Conservation (phyloP, 2,113 vertebrate genomes). For the Okapia johnstoni region DNA sequence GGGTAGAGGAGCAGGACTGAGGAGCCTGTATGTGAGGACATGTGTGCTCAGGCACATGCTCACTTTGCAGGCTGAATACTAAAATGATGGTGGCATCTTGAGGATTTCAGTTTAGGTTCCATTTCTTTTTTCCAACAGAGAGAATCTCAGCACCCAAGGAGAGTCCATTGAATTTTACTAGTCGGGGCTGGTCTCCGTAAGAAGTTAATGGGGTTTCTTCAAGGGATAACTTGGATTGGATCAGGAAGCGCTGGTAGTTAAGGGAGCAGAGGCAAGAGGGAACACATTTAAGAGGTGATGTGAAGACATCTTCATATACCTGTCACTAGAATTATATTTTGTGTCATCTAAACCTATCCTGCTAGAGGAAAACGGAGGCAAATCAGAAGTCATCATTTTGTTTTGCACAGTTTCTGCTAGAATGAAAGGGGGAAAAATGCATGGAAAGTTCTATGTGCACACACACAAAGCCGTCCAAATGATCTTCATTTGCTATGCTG, state of each 20-base stretch:
- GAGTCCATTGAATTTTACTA: constrained; percentile 27
- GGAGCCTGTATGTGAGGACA: neutral
- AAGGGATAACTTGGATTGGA: neutral
- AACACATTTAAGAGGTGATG: neutral
- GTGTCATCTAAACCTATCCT: constrained; percentile 9
- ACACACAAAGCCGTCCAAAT: neutral
- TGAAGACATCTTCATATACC: neutral
- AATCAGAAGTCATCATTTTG: constrained; percentile 24
- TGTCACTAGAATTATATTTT: constrained; percentile 15
- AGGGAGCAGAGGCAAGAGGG: neutral
- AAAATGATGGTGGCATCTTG: constrained; percentile 59
- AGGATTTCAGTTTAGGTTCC: constrained; percentile 49
- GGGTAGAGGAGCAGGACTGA: neutral
- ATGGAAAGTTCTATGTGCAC: neutral
- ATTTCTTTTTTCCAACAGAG: constrained; percentile 66
- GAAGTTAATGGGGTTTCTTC: constrained; percentile 24
- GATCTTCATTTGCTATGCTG: accelerated
- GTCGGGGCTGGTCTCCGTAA: constrained; percentile 12
- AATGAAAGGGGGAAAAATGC: neutral
- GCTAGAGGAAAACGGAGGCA: neutral
- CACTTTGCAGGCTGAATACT: constrained; percentile 12
- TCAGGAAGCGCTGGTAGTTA: neutral
- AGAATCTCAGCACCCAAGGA: constrained; percentile 39
- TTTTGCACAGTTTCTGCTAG: neutral
- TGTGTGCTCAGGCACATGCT: neutral